Base-by-base conservation (phyloP, 2,113 vertebrate species). In the Oncorhynchus clarkii region DNA sequence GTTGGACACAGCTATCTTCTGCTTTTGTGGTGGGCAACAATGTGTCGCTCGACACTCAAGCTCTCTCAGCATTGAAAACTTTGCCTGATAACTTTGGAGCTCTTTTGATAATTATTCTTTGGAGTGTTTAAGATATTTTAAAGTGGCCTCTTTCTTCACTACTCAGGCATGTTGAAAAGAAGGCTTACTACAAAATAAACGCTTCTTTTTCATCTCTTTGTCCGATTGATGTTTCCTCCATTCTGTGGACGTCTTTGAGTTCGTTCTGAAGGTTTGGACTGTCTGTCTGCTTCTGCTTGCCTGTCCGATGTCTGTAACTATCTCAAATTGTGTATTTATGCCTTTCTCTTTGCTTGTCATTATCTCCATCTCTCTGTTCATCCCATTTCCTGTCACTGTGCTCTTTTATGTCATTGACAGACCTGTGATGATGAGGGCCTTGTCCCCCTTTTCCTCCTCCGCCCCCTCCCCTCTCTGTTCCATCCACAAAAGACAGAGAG, bases 351-450 rank as follows among this genome's bases (percentile, higher is more conserved):
- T 66, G 18, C 12, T 16, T 78, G 71, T 83, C 62, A 45, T 8
- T 65, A 78, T 66, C 24, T 59, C 39, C 39, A 6, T 54, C 39
- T 88, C 39, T 86, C 72, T 64, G 60, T 78, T 77, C 82, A 88
- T 73, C 80, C 78, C 82, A 71, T 82, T 87, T 88, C 90, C 89
- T 88, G 67, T 67, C 49, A 71, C 86, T 88, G 86, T 77, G 68
- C 86, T 73, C 75, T 81, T 78, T 82, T 72, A 76, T 80, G 76
- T 84, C 84, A 87, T 73, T 81, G 75, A 71, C 72, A 66, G 81
- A 72, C 64, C n/a, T 78, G 74, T 83, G 73, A 80, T 78, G 74
- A 82, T 84, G 59, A 77, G 76, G 51, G 75, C 76, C 81, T 79
- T 79, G 77, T 26, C 72, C 75, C 78, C 49, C 62, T 78, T 8